These are phyloP conservation scores for Salarias fasciatus DNA, from an alignment of 2,797 vertebrate species.

Conservation along the genomic window DNA sequence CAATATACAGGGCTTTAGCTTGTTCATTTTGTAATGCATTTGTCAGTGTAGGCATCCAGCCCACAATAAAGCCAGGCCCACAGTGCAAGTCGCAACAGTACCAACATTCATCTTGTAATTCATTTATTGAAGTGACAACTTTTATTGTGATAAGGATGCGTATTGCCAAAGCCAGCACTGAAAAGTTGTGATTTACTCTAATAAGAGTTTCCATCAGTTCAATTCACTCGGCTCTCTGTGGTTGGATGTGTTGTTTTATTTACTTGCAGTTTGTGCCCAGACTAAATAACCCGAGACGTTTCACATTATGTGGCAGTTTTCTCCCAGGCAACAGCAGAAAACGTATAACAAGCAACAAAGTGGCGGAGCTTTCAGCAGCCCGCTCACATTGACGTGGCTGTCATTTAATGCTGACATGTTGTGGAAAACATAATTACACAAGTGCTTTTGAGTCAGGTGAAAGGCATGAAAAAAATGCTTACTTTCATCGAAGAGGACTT, in stretches of 20 bases:
- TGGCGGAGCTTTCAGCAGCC: conserved; percentile 2
- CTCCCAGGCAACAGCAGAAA: not conserved
- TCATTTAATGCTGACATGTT: conserved; percentile 22
- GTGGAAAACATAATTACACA: conserved; percentile 5
- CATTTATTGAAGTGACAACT: too few species aligned
- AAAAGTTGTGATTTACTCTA: too few species aligned
- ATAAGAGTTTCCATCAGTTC: conserved; percentile 19
- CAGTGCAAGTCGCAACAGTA: too few species aligned
- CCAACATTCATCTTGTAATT: too few species aligned
- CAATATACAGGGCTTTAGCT: too few species aligned
- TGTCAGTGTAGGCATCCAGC: too few species aligned
- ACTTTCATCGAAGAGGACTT: not conserved
- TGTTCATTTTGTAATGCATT: too few species aligned
- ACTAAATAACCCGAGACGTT: not conserved
- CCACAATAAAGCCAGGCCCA: too few species aligned
- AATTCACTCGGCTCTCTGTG: conserved; percentile 5
- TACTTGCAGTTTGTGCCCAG: not conserved
- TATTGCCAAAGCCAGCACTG: too few species aligned
- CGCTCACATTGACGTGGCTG: conserved; percentile 1
- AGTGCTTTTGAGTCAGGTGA: not conserved
- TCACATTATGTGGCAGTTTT: conserved; percentile 5
- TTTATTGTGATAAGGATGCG: too few species aligned
- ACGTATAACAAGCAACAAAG: not conserved
- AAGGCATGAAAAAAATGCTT: not conserved
- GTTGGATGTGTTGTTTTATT: conserved; percentile 5